Evolutionary conservation across 2,888 invertebrate genomes (phyloP), one percentile per base, ranked within the genome.

Genomic region (Bursaphelenchus okinawaensis): DNA sequence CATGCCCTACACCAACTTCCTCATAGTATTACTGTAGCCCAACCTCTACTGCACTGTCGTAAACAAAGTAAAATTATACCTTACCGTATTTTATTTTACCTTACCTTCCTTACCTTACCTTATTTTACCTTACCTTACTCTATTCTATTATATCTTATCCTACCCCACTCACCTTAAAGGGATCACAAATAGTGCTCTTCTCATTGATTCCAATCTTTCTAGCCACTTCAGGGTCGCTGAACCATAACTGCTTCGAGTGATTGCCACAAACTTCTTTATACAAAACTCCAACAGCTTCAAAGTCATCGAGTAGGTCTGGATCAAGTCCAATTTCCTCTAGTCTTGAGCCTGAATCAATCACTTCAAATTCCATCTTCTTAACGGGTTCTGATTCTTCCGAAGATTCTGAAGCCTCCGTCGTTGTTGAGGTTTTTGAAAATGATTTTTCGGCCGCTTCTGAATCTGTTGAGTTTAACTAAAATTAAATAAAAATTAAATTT

Each of bases 191-290:
- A 1, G 74, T 74, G 4, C 78, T 77, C 9, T 59, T 63, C 28
- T 75, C 76, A 62, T 75, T 69, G 29, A 80, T 70, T 23, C 79
- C 81, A 3, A 81, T 69, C 12, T 67, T 56, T 24, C 66, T 74
- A 0, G 80, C 80, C 24, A 80, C 75, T 27, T 78, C 79, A 1
- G 75, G 70, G 6, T 66, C 76, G 20, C 72, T 71, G 63, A 73
- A 80, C 74, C 80, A 78, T 3, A 78, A 55, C 4, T 73, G 69
- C 29, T 78, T 63, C 16, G 70, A 74, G 28, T 77, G 75, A 16
- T 74, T 69, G 0, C 74, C 78, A 50, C 81, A 80, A n/a, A 81
- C 71, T 58, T 79, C 78, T 62, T 71, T 71, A 63, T 72, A 80
- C 20, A 78, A 63, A 9, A 80, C 27, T 3, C 76, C 78, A 31